Evolutionary conservation across 2,797 vertebrate genomes (phyloP).

Genomic region (Dipus sagitta): DNA sequence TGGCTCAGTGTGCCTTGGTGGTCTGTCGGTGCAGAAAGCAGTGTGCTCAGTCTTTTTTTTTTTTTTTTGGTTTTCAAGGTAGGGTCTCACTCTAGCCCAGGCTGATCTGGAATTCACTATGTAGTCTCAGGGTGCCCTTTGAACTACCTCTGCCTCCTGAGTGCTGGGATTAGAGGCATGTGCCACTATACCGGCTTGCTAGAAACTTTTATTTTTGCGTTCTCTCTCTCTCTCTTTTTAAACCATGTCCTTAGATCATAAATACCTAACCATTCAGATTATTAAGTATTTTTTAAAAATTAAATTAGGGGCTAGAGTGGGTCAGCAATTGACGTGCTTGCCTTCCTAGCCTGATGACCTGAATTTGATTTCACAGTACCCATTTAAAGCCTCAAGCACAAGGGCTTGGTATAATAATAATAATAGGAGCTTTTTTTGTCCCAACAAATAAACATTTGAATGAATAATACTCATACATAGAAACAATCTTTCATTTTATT

Average conservation of each 20-base stretch:
- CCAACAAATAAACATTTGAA: conserved; percentile 9
- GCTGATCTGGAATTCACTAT: neutral
- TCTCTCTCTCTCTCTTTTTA: neutral
- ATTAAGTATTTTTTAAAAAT: conserved; percentile 27
- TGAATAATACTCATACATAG: neutral
- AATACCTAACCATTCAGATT: conserved; percentile 1
- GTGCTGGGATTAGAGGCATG: too few species aligned
- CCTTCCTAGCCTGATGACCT: too few species aligned
- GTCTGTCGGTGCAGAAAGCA: too few species aligned
- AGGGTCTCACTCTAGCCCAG: too few species aligned
- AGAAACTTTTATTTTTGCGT: neutral
- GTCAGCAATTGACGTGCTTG: too few species aligned
- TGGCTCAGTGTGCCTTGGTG: neutral
- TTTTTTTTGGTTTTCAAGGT: too few species aligned
- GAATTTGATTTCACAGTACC: too few species aligned
- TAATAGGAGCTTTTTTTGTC: neutral
- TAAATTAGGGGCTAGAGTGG: neutral
- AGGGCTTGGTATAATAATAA: neutral
- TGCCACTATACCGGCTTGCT: too few species aligned
- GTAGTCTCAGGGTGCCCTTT: neutral
- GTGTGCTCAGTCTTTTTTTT: too few species aligned
- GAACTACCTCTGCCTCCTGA: neutral
- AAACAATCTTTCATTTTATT: neutral
- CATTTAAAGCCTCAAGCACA: too few species aligned
- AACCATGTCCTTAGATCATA: neutral